A percentile compares a stretch with the other conserved stretches of the same genome.
These are phyloP conservation scores for Kryptolebias marmoratus DNA, from an alignment of 2,113 vertebrate species.

Conservation along the genomic window DNA sequence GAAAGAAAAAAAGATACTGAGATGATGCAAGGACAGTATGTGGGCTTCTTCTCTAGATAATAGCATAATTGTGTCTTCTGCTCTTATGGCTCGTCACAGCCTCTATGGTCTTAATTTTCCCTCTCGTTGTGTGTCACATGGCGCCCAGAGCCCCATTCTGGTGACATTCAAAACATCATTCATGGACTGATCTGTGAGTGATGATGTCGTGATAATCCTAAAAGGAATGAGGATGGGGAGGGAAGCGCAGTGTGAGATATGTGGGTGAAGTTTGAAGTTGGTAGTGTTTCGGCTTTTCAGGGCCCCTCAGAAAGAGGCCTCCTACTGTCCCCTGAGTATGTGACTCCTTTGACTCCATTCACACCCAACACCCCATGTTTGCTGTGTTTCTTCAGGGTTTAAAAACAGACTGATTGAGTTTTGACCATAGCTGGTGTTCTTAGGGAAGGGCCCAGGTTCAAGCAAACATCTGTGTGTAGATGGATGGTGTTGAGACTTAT, in stretches of 20 bases:
- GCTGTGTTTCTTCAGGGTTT: slow-evolving; percentile 33
- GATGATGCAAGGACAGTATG: slow-evolving; percentile 45
- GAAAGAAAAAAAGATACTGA: slow-evolving; percentile 15
- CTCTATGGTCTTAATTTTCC: slow-evolving; percentile 22
- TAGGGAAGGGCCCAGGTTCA: slow-evolving; percentile 30
- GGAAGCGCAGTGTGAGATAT: slow-evolving; percentile 50
- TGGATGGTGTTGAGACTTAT: slow-evolving; percentile 65
- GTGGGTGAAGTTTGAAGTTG: slow-evolving; percentile 47
- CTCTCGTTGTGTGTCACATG: slow-evolving; percentile 41
- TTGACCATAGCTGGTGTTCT: slow-evolving; percentile 23
- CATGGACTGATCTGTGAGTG: slow-evolving; percentile 41
- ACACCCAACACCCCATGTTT: slow-evolving; percentile 43
- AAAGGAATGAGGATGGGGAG: slow-evolving; percentile 57
- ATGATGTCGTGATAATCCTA: slow-evolving; percentile 63
- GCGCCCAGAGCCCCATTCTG: slow-evolving; percentile 26
- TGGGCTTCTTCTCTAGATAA: slow-evolving; percentile 55
- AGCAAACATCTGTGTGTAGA: slow-evolving; percentile 61
- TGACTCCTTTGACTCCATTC: slow-evolving; percentile 60
- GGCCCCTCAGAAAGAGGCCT: slow-evolving; percentile 58
- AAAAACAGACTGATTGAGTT: slow-evolving; percentile 61
- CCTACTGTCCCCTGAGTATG: slow-evolving; percentile 48
- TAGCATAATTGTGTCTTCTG: slow-evolving; percentile 44
- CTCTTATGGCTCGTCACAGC: slow-evolving; percentile 39
- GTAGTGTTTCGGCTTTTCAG: slow-evolving; percentile 33
- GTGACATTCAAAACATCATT: slow-evolving; percentile 41